Percentiles rank a stretch among this genome's conserved stretches.
phyloP scores from a whole-genome alignment of 2,797 vertebrate species.

The Neopelma chrysocephalum region DNA sequence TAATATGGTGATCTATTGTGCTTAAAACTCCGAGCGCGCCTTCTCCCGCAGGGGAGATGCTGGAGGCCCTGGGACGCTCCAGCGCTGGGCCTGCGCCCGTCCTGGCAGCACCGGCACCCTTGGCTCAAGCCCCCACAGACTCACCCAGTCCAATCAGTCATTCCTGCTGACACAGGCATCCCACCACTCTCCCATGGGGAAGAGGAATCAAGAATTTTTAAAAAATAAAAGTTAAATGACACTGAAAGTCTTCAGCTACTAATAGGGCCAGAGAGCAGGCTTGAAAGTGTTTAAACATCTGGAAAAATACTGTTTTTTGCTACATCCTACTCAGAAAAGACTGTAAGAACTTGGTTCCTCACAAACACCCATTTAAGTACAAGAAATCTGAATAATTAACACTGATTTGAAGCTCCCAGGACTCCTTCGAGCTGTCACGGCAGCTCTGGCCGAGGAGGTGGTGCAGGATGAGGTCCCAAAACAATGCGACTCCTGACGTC shows the following conservation, averaged over 20 bases:
- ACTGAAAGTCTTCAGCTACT: background rate
- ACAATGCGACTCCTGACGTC: rapidly evolving
- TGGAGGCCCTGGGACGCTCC: background rate
- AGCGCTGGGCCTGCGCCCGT: too few relatives aligned
- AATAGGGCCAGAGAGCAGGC: background rate
- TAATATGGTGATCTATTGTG: conserved; percentile 52
- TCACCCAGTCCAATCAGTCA: rapidly evolving
- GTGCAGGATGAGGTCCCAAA: background rate
- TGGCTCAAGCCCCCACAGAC: rapidly evolving
- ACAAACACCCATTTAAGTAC: background rate
- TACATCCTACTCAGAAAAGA: background rate
- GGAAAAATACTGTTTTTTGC: background rate
- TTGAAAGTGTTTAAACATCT: background rate
- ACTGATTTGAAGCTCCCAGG: background rate
- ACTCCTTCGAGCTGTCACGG: rapidly evolving
- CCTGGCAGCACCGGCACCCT: background rate
- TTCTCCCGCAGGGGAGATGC: background rate
- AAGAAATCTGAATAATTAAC: background rate
- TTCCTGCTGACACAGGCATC: background rate
- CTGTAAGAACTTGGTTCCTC: background rate
- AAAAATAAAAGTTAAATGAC: background rate
- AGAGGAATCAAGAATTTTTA: rapidly evolving
- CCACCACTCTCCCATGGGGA: rapidly evolving
- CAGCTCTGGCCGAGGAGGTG: background rate
- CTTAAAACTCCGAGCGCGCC: background rate